phyloP scores from a whole-genome alignment of 2,888 invertebrate species.

The Leucophora obtusa region DNA sequence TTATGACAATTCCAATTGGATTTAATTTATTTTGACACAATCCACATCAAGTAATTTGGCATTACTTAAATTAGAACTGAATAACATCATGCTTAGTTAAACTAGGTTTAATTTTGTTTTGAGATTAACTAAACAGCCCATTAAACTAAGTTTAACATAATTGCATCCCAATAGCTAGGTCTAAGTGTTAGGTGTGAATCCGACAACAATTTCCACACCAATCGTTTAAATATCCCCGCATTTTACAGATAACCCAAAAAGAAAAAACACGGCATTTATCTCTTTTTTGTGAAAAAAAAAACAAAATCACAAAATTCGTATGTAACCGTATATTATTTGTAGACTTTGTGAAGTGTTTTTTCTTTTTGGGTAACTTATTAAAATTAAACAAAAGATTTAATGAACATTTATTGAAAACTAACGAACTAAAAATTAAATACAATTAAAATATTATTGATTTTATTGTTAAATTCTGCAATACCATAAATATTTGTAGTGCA shows the following conservation, averaged over 20 bases:
- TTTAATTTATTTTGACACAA: too few relatives aligned
- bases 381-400: conserved; percentile 3
- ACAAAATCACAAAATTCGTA: conserved; percentile 22
- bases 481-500: conserved; percentile 25
- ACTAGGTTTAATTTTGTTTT: too few relatives aligned
- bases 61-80: too few relatives aligned
- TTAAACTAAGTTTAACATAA: too few relatives aligned
- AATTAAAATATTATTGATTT: conserved; percentile 39
- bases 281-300: not conserved
- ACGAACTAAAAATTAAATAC: not conserved
- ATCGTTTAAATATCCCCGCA: not conserved
- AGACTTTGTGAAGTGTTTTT: conserved; percentile 32
- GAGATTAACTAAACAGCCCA: too few relatives aligned
- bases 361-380: conserved; percentile 17
- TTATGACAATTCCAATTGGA: too few relatives aligned
- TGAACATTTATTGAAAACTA: not conserved
- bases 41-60: too few relatives aligned
- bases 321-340: conserved; percentile 39
- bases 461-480: conserved; percentile 38
- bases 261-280: conserved; percentile 43
- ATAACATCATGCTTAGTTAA: too few relatives aligned
- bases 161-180: too few relatives aligned
- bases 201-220: too few relatives aligned
- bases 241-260: not conserved
- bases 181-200: too few relatives aligned